Conservation (phyloP, 2,797 vertebrate genomes). For the Tenualosa ilisha region DNA sequence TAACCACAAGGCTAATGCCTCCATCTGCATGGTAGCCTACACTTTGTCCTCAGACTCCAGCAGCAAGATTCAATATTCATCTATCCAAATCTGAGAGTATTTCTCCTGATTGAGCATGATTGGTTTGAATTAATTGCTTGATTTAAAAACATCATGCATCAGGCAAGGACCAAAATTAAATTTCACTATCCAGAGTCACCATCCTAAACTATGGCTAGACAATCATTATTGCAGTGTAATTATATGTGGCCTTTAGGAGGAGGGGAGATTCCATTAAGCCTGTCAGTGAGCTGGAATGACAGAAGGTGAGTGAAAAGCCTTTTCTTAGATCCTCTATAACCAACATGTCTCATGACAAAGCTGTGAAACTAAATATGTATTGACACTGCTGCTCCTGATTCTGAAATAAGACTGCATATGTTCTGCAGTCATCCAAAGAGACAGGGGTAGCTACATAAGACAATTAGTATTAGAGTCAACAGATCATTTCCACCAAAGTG, state of each 20-base stretch:
- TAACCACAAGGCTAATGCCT: conserved; percentile 74
- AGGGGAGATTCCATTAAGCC: background rate
- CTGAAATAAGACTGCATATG: background rate
- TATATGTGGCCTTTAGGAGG: background rate
- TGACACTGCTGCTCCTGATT: background rate
- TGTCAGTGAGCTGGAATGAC: no score
- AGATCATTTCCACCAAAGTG: conserved; percentile 25
- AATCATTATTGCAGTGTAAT: background rate
- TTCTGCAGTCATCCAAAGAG: conserved; percentile 27
- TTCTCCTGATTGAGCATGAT: conserved; percentile 72
- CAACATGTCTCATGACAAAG: no score
- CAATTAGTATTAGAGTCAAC: conserved; percentile 25
- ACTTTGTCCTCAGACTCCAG: conserved; percentile 67
- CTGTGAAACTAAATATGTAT: background rate
- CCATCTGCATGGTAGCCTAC: conserved; percentile 63
- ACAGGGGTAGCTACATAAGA: conserved; percentile 1
- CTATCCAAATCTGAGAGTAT: conserved; percentile 66
- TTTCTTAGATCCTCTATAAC: background rate
- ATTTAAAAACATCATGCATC: conserved; percentile 76
- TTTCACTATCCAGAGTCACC: conserved; percentile 66
- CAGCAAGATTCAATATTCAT: conserved; percentile 72
- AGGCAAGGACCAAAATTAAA: conserved; percentile 76
- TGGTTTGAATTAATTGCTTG: conserved; percentile 70
- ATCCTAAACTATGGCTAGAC: conserved; percentile 33
- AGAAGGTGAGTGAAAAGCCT: background rate